These are phyloP conservation scores for Zosterops hypoxanthus DNA, from an alignment of 2,113 vertebrate species.

Conservation along the genomic window DNA sequence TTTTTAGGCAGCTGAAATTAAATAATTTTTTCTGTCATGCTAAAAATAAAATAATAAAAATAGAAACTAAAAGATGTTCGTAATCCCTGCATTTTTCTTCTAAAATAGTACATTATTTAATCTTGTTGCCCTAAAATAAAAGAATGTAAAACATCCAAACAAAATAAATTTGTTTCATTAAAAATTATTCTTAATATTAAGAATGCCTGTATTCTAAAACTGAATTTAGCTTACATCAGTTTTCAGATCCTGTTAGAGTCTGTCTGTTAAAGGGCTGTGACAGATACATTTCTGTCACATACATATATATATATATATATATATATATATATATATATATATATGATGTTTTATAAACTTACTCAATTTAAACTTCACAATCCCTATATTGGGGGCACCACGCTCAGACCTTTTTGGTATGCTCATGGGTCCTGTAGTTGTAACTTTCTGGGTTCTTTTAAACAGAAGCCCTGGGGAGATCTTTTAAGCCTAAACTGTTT, in stretches of 20 bases:
- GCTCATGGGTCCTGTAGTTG: not conserved
- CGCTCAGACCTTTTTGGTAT: not conserved
- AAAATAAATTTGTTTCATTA: not conserved
- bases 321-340: not conserved
- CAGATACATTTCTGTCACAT: not conserved
- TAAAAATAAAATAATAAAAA: not conserved
- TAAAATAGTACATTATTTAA: not conserved
- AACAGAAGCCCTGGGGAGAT: not conserved
- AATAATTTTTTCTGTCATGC: not conserved
- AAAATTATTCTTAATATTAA: not conserved
- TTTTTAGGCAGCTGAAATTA: not conserved
- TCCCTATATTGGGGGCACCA: not conserved
- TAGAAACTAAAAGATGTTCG: not conserved
- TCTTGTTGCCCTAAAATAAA: not conserved
- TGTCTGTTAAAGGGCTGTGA: not conserved
- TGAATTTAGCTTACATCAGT: not conserved
- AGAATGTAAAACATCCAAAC: not conserved
- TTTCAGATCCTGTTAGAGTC: not conserved
- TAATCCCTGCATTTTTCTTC: not conserved
- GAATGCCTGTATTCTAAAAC: not conserved
- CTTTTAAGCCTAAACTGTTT: not conserved
- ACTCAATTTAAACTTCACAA: not conserved
- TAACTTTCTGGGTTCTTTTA: not conserved
- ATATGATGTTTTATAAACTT: not conserved
- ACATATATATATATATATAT: accelerated